phyloP scores from a whole-genome alignment of 2,888 invertebrate species.

The Leuctra nigra region DNA sequence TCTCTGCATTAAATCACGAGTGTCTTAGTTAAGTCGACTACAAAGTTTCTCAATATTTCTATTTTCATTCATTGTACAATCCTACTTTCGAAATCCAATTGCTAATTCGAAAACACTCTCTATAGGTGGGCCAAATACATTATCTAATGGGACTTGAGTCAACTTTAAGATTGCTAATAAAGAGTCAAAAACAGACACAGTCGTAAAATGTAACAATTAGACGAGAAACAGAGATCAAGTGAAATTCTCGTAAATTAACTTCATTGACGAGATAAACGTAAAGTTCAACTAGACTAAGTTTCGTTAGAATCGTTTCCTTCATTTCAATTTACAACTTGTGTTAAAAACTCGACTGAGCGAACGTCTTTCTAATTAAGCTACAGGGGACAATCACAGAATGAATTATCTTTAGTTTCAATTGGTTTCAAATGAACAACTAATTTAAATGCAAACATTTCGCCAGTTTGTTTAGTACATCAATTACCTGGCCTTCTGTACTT shows the following conservation, averaged over 20 bases:
- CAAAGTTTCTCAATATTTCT: too few species aligned
- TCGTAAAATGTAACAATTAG: constrained; percentile 13
- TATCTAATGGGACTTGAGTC: neutral
- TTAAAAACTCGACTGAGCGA: neutral
- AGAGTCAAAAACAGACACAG: neutral
- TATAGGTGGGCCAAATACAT: neutral
- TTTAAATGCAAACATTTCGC: too few species aligned
- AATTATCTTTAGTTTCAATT: neutral
- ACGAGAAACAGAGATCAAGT: constrained; percentile 3
- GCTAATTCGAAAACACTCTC: neutral
- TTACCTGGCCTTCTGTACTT: too few species aligned
- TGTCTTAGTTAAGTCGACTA: too few species aligned
- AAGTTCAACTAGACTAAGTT: neutral
- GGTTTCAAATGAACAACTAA: too few species aligned
- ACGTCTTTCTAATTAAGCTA: neutral
- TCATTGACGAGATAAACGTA: constrained; percentile 4
- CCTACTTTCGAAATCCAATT: too few species aligned
- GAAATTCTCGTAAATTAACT: constrained; percentile 6
- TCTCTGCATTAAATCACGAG: too few species aligned
- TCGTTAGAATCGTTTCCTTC: neutral
- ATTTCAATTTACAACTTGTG: constrained; percentile 5
- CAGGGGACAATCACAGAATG: neutral
- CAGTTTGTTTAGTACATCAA: too few species aligned
- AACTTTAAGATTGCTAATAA: constrained; percentile 7
- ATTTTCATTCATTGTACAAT: too few species aligned